Conservation (phyloP, 1,140 invertebrate genomes). For the Camponotus vicinus region DNA sequence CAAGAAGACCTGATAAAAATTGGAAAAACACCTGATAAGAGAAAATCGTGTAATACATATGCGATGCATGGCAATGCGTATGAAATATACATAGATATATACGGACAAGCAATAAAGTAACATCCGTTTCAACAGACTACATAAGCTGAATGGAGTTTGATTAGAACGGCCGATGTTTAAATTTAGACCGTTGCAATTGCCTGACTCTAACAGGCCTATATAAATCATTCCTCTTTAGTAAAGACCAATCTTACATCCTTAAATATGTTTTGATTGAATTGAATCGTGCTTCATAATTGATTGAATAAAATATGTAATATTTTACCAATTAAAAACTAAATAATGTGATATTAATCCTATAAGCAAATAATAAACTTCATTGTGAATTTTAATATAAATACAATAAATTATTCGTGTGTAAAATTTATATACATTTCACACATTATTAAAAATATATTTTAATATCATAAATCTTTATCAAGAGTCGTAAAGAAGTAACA, state of each 20-base stretch:
- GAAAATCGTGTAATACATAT: neutral
- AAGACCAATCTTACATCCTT: slow-evolving; percentile 35
- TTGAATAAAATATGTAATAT: slow-evolving; percentile 11
- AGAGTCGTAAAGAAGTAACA: neutral
- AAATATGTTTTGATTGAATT: slow-evolving; percentile 19
- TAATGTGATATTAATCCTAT: neutral
- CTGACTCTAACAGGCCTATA: slow-evolving; percentile 56
- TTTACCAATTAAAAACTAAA: neutral
- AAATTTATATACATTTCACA: slow-evolving; percentile 1
- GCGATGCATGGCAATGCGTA: neutral
- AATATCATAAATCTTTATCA: neutral
- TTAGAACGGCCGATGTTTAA: slow-evolving; percentile 74
- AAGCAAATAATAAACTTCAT: neutral
- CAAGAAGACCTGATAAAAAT: too few relatives aligned
- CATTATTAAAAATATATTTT: neutral
- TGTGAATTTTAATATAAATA: neutral
- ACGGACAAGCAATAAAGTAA: slow-evolving; percentile 67
- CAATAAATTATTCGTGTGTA: neutral
- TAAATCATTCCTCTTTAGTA: slow-evolving; percentile 43
- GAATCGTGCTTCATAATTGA: neutral
- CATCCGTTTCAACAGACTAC: slow-evolving; percentile 69
- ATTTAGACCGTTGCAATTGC: slow-evolving; percentile 75
- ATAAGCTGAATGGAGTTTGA: slow-evolving; percentile 75
- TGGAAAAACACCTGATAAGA: too few relatives aligned
- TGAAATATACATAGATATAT: slow-evolving; percentile 20